Evolutionary conservation across 2,888 invertebrate species (phyloP).

Genomic region (Noctua comes): DNA sequence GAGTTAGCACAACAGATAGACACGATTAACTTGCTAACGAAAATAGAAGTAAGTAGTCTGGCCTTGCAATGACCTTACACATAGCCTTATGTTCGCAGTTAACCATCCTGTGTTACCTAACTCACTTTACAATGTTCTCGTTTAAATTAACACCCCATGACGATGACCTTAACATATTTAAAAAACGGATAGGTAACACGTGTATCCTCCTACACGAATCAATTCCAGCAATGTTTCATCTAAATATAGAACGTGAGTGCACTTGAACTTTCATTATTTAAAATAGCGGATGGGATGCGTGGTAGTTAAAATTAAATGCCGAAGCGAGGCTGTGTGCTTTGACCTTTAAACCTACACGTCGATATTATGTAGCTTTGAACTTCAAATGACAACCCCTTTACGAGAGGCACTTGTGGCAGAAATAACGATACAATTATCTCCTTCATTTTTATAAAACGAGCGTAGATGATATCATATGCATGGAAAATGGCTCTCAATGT

Average conservation of each 20-base stretch:
- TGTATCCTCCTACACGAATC: neutral
- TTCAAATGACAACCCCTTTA: conserved; percentile 7
- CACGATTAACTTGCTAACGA: conserved; percentile 37
- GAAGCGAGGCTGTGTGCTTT: conserved; percentile 7
- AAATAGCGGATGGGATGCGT: conserved; percentile 7
- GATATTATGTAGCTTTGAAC: conserved; percentile 24
- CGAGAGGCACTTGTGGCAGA: conserved; percentile 3
- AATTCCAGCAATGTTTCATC: conserved; percentile 7
- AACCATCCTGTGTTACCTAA: conserved; percentile 46
- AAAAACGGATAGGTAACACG: neutral
- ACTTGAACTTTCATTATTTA: conserved; percentile 28
- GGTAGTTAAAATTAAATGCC: conserved; percentile 25
- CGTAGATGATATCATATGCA: conserved; percentile 32
- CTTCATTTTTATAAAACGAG: conserved; percentile 10
- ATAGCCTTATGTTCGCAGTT: conserved; percentile 65
- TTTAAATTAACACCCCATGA: conserved; percentile 34
- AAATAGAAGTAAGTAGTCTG: conserved; percentile 44
- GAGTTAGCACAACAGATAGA: conserved; percentile 23
- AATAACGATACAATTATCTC: conserved; percentile 34
- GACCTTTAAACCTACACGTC: conserved; percentile 32
- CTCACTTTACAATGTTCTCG: conserved; percentile 1
- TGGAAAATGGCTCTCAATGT: conserved; percentile 4
- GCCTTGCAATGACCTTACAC: conserved; percentile 65
- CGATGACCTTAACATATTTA: neutral
- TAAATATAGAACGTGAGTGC: conserved; percentile 19